Base-by-base conservation (phyloP, 1,140 invertebrate species). In the Heterodera schachtii region DNA sequence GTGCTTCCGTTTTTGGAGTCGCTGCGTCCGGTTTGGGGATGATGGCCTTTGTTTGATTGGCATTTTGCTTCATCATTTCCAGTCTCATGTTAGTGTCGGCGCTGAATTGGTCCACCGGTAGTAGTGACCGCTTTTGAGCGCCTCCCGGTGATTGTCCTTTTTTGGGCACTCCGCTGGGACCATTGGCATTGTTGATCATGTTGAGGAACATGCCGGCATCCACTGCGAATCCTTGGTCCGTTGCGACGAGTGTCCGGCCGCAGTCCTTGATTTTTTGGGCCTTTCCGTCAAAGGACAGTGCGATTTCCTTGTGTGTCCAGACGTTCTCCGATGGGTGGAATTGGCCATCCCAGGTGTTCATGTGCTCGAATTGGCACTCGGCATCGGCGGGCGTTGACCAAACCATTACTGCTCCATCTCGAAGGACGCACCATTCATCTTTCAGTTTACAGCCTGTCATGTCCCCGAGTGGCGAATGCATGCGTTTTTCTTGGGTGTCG, bases 381-480 rank as follows among this genome's bases (percentile, higher is more conserved):
- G 13, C 57, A 60, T 60, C 71, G 4, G 5, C 47, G 4, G 16
- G 71, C 2, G 9, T 73, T 11, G 44, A 16, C 71, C 71, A 73
- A 0, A 73, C 71, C 11, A 73, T 16, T 2, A 73, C 44, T 16
- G 71, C 44, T 5, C 71, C 71, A 46, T 49, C 71, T 3, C 21
- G 16, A 4, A 49, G 13, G 16, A 49, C 44, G 16, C 71, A 73
- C n/a, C 47, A 46, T n/a, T 73, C 13, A 1, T 73, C 71, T 0
- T n/a, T 49, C n/a, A 73, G 16, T 16, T 46, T 21, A 19, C 71
- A 73, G 44, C 47, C 5, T 46, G 71, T 5, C n/a, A 73, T 5
- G 4, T 73, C 19, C 5, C 47, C 71, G 19, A 73, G 44, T n/a
- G 71, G 71, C 3, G 71, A 73, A n/a, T 73, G 71, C 13, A 73